These are phyloP conservation scores for Phymorhynchus buccinoides DNA, from an alignment of 1,140 invertebrate genomes.

Conservation along the genomic window DNA sequence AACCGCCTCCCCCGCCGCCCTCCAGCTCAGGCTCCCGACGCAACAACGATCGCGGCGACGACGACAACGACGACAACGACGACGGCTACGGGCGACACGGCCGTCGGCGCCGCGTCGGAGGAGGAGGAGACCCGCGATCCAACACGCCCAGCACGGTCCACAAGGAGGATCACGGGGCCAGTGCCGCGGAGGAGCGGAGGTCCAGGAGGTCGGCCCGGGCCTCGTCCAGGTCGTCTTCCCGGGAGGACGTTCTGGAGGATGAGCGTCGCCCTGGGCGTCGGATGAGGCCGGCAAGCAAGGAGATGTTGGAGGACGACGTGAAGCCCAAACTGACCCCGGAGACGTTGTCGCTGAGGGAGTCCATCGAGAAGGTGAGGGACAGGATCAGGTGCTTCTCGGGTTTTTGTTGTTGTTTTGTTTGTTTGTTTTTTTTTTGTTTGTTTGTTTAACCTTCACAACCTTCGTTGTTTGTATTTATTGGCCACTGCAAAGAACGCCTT, in stretches of 20 bases:
- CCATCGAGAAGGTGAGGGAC: constrained; percentile 68
- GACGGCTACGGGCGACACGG: constrained; percentile 43
- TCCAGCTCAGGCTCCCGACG: constrained; percentile 33
- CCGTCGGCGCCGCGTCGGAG: constrained; percentile 9
- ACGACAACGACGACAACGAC: constrained; percentile 44
- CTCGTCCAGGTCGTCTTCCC: constrained; percentile 59
- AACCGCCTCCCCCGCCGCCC: constrained; percentile 42
- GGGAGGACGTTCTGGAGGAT: constrained; percentile 65
- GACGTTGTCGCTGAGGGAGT: constrained; percentile 66
- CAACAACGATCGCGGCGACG: constrained; percentile 41
- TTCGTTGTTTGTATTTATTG: too few species aligned
- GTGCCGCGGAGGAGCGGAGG: constrained; percentile 48
- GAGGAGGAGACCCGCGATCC: constrained; percentile 46
- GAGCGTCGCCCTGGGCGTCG: constrained; percentile 58
- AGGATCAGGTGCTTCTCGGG: too few species aligned
- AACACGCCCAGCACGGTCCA: constrained; percentile 58
- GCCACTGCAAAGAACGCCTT: too few species aligned
- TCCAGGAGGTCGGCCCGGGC: constrained; percentile 52
- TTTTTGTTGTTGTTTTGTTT: too few species aligned
- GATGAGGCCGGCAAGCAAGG: constrained; percentile 59
- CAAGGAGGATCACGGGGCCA: constrained; percentile 36
- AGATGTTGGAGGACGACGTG: constrained; percentile 54
- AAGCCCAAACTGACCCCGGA: constrained; percentile 65
- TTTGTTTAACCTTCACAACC: neutral
- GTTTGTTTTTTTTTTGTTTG: neutral